Conservation (phyloP, 1,140 invertebrate genomes). For the Pachyrhynchus sulphureomaculatus region DNA sequence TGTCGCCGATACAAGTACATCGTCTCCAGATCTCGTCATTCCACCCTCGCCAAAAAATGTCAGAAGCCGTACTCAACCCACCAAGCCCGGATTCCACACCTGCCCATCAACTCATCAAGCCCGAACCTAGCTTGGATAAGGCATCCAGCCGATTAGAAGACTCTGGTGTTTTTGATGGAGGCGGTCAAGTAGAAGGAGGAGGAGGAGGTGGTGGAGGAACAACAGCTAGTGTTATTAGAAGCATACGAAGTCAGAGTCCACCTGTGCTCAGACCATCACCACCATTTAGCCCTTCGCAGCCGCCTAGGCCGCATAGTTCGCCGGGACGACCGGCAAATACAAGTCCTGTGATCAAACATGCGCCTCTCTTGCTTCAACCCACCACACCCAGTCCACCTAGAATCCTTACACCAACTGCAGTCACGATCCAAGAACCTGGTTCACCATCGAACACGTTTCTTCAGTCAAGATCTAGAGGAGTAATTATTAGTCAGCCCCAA, state of each 20-base stretch:
- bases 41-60: slow-evolving; percentile 72
- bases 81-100: slow-evolving; percentile 48
- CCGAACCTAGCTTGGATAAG: slow-evolving; percentile 40
- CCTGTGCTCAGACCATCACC: slow-evolving; percentile 43
- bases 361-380: slow-evolving; percentile 45
- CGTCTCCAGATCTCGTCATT: slow-evolving; percentile 79
- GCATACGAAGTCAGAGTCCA: slow-evolving; percentile 44
- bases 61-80: slow-evolving; percentile 52
- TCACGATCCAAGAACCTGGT: slow-evolving; percentile 44
- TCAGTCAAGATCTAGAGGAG: slow-evolving; percentile 38
- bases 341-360: slow-evolving; percentile 45
- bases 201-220: slow-evolving; percentile 26
- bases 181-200: slow-evolving; percentile 36
- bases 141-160: slow-evolving; percentile 44
- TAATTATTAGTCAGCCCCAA: slow-evolving; percentile 52
- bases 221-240: slow-evolving; percentile 44
- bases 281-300: slow-evolving; percentile 44
- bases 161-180: slow-evolving; percentile 46
- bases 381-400: slow-evolving; percentile 38
- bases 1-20: slow-evolving; percentile 85
- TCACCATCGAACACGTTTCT: slow-evolving; percentile 46
- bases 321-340: slow-evolving; percentile 46
- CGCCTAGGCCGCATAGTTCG: slow-evolving; percentile 51
- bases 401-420: slow-evolving; percentile 24
- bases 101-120: slow-evolving; percentile 32